Conservation (phyloP, 2,888 invertebrate genomes). For the Himalopsyche kuldschensis region DNA sequence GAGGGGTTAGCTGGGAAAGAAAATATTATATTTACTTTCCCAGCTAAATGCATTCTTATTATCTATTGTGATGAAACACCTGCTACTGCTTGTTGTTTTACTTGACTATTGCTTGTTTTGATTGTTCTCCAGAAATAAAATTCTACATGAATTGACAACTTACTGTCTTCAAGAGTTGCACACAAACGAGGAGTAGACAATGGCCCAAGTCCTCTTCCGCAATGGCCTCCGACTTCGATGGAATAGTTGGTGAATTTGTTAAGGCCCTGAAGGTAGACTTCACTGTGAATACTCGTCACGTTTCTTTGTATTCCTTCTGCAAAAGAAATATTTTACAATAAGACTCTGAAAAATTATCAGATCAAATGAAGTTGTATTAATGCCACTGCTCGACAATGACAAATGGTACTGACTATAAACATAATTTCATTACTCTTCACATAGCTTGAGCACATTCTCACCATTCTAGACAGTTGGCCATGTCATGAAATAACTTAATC, state of each 20-base stretch:
- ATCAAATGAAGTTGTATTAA: too few species aligned
- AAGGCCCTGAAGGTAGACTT: conserved; percentile 75
- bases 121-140: too few species aligned
- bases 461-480: too few species aligned
- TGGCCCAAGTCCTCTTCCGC: conserved; percentile 80
- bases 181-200: conserved; percentile 76
- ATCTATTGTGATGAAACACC: too few species aligned
- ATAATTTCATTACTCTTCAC: too few species aligned
- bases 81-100: too few species aligned
- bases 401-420: too few species aligned
- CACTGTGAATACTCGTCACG: conserved; percentile 68
- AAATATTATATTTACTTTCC: too few species aligned
- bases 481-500: not conserved
- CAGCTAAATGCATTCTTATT: too few species aligned
- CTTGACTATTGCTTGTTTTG: too few species aligned
- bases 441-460: too few species aligned
- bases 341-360: not conserved
- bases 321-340: conserved; percentile 9
- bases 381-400: not conserved
- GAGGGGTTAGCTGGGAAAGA: too few species aligned
- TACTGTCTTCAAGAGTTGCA: conserved; percentile 82
- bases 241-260: conserved; percentile 87
- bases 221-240: conserved; percentile 80
- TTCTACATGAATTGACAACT: conserved; percentile 40
- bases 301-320: conserved; percentile 54